These are phyloP conservation scores for Rattus norvegicus DNA, from an alignment of 2,113 vertebrate genomes.

Conservation along the genomic window GRCr8 NC_086022.1:22896501-22897000, in stretches of 20 bases:
- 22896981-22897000: neutral
- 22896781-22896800: neutral
- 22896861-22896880: constrained; percentile 18
- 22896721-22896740: neutral
- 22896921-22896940: neutral
- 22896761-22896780: neutral
- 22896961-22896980: neutral
- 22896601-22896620: neutral
- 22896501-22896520: neutral
- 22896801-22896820: neutral
- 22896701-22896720: neutral
- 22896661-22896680: neutral
- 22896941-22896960: neutral
- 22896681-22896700: neutral
- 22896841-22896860: neutral
- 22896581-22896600: neutral
- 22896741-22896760: constrained; percentile 24
- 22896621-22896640: constrained; percentile 18
- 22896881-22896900: neutral
- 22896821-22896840: neutral
- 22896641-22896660: neutral
- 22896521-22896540: neutral
- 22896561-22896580: neutral
- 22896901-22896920: neutral
- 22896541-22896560: too few species aligned